A percentile compares a stretch with the other conserved stretches of the same genome.
Evolutionary conservation across 2,888 invertebrate species (phyloP).

Genomic region (Notodromas monacha): DNA sequence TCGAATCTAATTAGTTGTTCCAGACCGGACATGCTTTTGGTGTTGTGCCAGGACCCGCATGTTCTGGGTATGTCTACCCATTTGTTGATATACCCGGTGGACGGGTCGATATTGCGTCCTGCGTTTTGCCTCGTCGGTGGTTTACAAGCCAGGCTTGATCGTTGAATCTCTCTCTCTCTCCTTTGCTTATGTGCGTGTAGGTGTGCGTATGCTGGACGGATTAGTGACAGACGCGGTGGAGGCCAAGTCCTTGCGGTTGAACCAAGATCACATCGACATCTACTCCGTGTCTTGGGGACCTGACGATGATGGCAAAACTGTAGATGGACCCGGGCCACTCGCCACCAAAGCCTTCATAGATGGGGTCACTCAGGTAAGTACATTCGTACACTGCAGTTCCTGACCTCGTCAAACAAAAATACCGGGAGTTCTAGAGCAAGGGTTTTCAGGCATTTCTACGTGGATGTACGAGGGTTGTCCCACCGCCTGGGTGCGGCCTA

Average conservation of each 20-base stretch:
- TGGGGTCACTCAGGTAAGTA: conserved; percentile 56
- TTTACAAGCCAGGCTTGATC: too few relatives aligned
- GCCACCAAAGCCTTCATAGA: conserved; percentile 80
- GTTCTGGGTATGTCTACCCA: too few relatives aligned
- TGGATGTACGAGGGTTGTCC: too few relatives aligned
- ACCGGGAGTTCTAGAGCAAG: conserved; percentile 2
- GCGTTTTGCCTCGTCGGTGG: too few relatives aligned
- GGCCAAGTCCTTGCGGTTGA: conserved; percentile 64
- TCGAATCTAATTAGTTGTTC: too few relatives aligned
- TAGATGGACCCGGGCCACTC: conserved; percentile 81
- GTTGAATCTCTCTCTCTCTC: too few relatives aligned
- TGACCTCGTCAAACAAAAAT: background rate
- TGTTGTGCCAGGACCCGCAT: too few relatives aligned
- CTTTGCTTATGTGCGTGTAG: too few relatives aligned
- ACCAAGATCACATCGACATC: conserved; percentile 87
- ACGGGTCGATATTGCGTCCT: too few relatives aligned
- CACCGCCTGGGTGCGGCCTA: too few relatives aligned
- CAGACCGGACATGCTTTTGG: too few relatives aligned
- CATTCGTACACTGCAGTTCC: background rate
- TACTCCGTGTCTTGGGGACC: conserved; percentile 97
- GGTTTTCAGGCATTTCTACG: conserved; percentile 2
- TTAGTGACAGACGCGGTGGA: conserved; percentile 97
- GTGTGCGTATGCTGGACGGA: conserved; percentile 89
- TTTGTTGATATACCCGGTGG: too few relatives aligned
- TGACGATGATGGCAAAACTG: conserved; percentile 89